Percentiles rank a stretch among this genome's conserved stretches.
phyloP scores from a whole-genome alignment of 2,797 vertebrate genomes.

The Spinus pinus region DNA sequence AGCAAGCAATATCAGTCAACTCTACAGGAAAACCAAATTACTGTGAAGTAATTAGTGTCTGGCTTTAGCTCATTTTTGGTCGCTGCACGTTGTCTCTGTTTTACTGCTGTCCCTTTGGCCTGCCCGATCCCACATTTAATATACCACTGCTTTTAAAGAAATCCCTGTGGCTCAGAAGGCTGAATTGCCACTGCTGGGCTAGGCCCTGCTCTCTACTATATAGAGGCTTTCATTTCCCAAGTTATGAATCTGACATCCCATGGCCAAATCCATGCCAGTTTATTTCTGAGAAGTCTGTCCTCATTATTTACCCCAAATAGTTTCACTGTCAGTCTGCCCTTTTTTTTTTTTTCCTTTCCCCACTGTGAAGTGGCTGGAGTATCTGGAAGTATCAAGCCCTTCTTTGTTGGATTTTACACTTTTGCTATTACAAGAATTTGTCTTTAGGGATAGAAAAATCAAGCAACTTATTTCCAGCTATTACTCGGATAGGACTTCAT shows the following conservation, averaged over 20 bases:
- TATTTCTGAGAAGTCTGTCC: slow-evolving; percentile 51
- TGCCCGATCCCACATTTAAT: slow-evolving; percentile 33
- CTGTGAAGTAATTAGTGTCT: slow-evolving; percentile 35
- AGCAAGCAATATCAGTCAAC: neutral
- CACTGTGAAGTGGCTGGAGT: neutral
- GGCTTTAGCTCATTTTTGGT: slow-evolving; percentile 42
- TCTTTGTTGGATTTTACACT: slow-evolving; percentile 60
- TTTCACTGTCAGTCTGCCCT: slow-evolving; percentile 26
- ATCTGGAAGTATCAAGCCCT: slow-evolving; percentile 40
- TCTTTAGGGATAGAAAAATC: slow-evolving; percentile 65
- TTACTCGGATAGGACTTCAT: slow-evolving; percentile 58
- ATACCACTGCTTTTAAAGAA: slow-evolving; percentile 61
- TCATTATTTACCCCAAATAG: slow-evolving; percentile 62
- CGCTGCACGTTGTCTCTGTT: slow-evolving; percentile 22
- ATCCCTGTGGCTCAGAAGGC: slow-evolving; percentile 49
- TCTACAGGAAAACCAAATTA: slow-evolving; percentile 24
- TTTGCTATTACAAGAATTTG: slow-evolving; percentile 63
- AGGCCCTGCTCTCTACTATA: slow-evolving; percentile 13
- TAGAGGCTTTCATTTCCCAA: slow-evolving; percentile 61
- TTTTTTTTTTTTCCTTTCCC: neutral
- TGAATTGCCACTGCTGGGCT: slow-evolving; percentile 40
- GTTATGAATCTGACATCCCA: slow-evolving; percentile 61
- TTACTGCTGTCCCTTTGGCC: slow-evolving; percentile 50
- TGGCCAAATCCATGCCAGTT: slow-evolving; percentile 55
- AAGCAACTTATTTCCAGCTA: slow-evolving; percentile 61